Evolutionary conservation across 2,888 invertebrate species (phyloP).

Genomic region (Diarsia rubi): DNA sequence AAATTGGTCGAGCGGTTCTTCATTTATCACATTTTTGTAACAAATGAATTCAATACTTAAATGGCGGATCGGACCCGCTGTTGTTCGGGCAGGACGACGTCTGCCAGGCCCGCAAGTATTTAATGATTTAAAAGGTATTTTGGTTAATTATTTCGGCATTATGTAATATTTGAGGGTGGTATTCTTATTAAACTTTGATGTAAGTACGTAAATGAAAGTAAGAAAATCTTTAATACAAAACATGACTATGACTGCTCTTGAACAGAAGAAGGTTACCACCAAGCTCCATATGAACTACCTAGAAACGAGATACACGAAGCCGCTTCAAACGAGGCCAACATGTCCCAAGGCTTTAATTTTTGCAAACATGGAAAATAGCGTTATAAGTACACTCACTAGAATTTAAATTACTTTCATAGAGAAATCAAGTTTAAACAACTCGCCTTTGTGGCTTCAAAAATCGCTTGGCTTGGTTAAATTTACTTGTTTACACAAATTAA

Average conservation of each 20-base stretch:
- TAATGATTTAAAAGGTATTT: too few relatives aligned
- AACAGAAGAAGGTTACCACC: background rate
- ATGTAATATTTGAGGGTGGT: background rate
- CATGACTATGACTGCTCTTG: background rate
- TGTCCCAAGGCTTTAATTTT: slow-evolving; percentile 8
- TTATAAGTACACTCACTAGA: background rate
- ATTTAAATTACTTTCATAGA: background rate
- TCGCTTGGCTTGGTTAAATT: background rate
- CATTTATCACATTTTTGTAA: too few relatives aligned
- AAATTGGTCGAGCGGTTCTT: too few relatives aligned
- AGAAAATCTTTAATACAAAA: background rate
- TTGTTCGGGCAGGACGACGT: too few relatives aligned
- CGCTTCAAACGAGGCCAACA: background rate
- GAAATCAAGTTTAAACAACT: background rate
- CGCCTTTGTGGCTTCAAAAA: background rate
- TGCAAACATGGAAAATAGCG: slow-evolving; percentile 13
- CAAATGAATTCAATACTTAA: too few relatives aligned
- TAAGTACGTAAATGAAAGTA: background rate
- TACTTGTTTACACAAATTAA: background rate
- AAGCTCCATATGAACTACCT: background rate
- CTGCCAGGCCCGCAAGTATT: too few relatives aligned
- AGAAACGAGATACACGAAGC: background rate
- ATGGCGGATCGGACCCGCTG: too few relatives aligned
- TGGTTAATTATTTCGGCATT: background rate
- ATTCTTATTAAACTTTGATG: background rate